Percentiles rank a stretch among this genome's conserved stretches.
These are phyloP conservation scores for Acrocephalus arundinaceus DNA, from an alignment of 2,113 vertebrate genomes.

Conservation along the genomic window DNA sequence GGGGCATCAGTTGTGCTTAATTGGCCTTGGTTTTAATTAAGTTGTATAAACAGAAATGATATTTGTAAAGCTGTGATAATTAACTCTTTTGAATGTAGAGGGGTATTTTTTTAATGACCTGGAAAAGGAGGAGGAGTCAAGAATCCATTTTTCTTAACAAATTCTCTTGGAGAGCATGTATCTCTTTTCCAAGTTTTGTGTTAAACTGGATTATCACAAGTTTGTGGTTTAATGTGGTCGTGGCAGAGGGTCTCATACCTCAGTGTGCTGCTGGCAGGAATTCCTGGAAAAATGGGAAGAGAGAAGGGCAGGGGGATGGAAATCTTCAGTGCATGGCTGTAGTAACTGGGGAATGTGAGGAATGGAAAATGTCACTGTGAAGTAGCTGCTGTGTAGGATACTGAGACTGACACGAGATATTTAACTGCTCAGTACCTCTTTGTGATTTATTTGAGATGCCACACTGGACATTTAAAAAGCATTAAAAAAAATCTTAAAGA, in stretches of 20 bases:
- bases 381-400: background rate
- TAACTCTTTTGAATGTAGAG: background rate
- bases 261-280: background rate
- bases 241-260: background rate
- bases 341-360: background rate
- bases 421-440: background rate
- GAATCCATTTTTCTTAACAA: background rate
- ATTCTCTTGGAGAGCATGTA: background rate
- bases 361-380: background rate
- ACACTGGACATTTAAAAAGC: background rate
- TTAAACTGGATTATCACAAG: background rate
- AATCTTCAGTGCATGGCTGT: background rate
- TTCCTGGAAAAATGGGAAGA: background rate
- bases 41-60: background rate
- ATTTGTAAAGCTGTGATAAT: background rate
- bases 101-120: background rate
- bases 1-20: background rate
- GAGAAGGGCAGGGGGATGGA: background rate
- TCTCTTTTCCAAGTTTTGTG: background rate
- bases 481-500: background rate
- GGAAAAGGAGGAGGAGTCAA: background rate
- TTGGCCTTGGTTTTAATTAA: background rate
- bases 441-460: background rate
- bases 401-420: background rate
- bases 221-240: fast-evolving